Conservation (phyloP, 2,113 vertebrate species). For the Toxotes chatareus region DNA sequence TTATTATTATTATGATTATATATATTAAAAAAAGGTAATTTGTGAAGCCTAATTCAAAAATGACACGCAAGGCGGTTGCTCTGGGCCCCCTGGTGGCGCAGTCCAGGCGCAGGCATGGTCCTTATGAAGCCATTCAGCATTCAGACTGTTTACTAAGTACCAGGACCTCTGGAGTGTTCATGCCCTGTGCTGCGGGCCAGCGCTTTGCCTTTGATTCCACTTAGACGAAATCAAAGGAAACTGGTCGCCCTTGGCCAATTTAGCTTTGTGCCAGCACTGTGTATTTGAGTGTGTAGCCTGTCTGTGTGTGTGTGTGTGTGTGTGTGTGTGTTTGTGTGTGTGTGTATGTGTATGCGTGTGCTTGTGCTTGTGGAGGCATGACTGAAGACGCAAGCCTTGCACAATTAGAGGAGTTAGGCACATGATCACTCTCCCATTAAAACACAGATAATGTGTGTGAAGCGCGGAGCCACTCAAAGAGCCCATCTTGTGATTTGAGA, state of each 20-base stretch:
- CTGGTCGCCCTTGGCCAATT: neutral
- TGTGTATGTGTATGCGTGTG: neutral
- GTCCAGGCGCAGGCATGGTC: neutral
- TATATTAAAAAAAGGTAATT: neutral
- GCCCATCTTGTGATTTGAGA: constrained; percentile 43
- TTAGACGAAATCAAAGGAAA: neutral
- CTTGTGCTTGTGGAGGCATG: neutral
- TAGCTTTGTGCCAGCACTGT: neutral
- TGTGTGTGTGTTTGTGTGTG: neutral
- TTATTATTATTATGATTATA: too few species aligned
- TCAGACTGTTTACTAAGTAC: neutral
- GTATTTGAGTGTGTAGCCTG: neutral
- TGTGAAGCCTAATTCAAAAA: neutral
- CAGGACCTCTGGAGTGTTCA: constrained; percentile 19
- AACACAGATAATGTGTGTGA: constrained; percentile 9
- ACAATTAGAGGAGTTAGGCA: constrained; percentile 16
- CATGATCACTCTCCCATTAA: constrained; percentile 51
- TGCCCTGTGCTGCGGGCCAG: neutral
- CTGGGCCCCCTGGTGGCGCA: constrained; percentile 54
- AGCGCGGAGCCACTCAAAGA: neutral
- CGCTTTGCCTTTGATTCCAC: neutral
- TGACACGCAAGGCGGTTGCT: neutral
- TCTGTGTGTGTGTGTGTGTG: too few species aligned
- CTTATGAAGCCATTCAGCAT: neutral
- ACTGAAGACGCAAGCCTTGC: neutral